These are phyloP conservation scores for Puntigrus tetrazona DNA, from an alignment of 2,113 vertebrate genomes.

Conservation along the genomic window DNA sequence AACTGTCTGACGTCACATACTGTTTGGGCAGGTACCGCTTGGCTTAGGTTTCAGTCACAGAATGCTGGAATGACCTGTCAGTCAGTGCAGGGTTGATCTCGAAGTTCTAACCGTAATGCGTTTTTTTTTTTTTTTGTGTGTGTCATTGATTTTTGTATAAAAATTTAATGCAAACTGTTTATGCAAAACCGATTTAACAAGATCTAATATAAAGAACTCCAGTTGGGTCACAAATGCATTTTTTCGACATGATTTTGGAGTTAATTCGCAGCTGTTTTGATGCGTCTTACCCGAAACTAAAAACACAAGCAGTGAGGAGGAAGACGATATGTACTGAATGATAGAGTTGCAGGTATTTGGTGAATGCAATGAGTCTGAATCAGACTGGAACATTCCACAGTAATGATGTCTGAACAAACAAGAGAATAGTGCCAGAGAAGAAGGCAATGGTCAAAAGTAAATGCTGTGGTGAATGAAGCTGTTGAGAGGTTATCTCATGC, in stretches of 20 bases:
- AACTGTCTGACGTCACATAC: not conserved
- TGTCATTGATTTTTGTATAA: conserved; percentile 7
- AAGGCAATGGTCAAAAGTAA: not conserved
- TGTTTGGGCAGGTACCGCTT: not conserved
- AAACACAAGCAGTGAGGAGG: not conserved
- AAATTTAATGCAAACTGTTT: not conserved
- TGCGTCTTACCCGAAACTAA: not conserved
- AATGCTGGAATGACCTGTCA: not conserved
- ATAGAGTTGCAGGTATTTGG: conserved; percentile 23
- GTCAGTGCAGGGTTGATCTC: not conserved
- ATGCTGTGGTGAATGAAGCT: not conserved
- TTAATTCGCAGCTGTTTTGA: not conserved
- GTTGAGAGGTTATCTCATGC: not conserved
- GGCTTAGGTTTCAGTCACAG: not conserved
- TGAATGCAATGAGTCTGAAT: conserved; percentile 35
- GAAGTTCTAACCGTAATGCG: not conserved
- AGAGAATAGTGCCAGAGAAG: not conserved
- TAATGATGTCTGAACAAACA: conserved; percentile 27
- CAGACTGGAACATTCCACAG: conserved; percentile 22
- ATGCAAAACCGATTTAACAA: conserved; percentile 27
- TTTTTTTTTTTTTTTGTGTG: too few species aligned
- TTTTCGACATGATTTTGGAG: not conserved
- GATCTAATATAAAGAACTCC: not conserved
- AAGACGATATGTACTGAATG: not conserved
- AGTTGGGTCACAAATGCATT: not conserved